Base-by-base conservation (phyloP, 2,113 vertebrate species). In the Rousettus leschenaultii region DNA sequence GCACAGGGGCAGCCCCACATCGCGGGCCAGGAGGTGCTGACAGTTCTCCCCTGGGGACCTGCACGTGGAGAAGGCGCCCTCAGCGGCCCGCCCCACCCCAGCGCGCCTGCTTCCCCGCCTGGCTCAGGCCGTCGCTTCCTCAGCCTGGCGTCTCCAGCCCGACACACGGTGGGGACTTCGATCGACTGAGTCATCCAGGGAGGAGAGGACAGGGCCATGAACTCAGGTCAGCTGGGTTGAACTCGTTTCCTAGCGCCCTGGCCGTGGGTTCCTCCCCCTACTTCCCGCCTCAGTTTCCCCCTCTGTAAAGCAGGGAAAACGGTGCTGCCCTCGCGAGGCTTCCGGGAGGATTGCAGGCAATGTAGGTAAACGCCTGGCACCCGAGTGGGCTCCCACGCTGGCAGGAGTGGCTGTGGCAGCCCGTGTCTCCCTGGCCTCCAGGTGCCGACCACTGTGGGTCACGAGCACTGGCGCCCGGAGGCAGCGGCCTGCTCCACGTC, bases 1-100 rank as follows among this genome's bases (percentile, higher is more conserved):
- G 98, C 99, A 99, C 97, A 99, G 98, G 2, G 99, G 99, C 86
- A 99, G 70, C 24, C 99, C 99, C 40, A 99, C 0, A 0, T 94
- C 26, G 6, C 26, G 92, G n/a, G 98, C 99, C 94, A 99, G 80
- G 61, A 98, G 98, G 91, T 99, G 98, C 87, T 99, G 98, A 8
- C 98, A 96, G 94, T 99, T 99, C 90, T 99, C 99, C 30, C 38
- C 91, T 0, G 99, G 97, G 40, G 94, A 89, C 40, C 97, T 97
- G 87, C 22, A 9, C 5, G 63, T 33, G 28, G 0, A 90, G 83
- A 74, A 26, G 13, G 6, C 10, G 30, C 35, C n/a, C 40, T 96
- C 40, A 82, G 80, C 0, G 1, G 14, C 33, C n/a, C 1, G 57
- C 18, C 12, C 30, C 0, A 0, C 5, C 22, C 4, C 1, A 1